Conservation (phyloP, 2,797 vertebrate genomes). For the Peromyscus attwateri region DNA sequence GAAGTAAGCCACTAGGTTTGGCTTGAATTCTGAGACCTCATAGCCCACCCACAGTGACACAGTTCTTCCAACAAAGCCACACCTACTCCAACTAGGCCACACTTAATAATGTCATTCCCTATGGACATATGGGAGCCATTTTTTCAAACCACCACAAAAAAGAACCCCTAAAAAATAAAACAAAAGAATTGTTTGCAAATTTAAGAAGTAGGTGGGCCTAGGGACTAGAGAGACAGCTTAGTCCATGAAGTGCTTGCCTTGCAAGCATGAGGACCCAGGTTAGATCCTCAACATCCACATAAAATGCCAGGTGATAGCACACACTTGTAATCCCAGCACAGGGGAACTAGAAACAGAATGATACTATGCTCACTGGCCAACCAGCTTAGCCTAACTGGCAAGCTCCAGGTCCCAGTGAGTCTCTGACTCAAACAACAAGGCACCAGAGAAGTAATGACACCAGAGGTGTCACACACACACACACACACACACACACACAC, state of each 20-base stretch:
- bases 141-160: no score
- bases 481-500: not conserved
- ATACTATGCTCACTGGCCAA: not conserved
- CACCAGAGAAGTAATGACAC: not conserved
- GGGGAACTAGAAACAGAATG: not conserved
- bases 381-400: not conserved
- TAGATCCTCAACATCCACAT: not conserved
- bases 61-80: no score
- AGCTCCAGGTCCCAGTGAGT: not conserved
- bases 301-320: not conserved
- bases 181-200: not conserved
- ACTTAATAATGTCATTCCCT: no score
- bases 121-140: no score
- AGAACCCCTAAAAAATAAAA: not conserved
- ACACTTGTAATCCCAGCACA: not conserved
- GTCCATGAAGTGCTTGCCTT: not conserved
- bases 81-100: no score
- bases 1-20: no score
- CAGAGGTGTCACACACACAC: not conserved
- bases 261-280: not conserved
- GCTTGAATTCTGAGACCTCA: no score
- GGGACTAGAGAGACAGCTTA: not conserved
- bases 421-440: not conserved
- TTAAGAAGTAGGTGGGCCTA: not conserved
- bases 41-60: no score